Evolutionary conservation across 2,113 vertebrate species (phyloP).

Genomic region (Todiramphus saurophagus): DNA sequence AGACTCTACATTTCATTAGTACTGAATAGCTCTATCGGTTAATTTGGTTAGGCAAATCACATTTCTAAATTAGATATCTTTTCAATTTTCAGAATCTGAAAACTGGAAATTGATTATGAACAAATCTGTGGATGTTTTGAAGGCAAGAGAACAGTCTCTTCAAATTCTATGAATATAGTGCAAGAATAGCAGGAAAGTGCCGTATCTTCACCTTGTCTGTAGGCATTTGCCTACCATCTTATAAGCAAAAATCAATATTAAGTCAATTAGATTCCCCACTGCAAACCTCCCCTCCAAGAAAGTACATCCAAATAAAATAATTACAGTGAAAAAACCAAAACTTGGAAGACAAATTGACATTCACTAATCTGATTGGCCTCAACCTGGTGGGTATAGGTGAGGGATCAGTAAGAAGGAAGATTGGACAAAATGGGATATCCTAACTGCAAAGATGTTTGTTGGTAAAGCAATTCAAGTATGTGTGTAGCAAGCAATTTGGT

Average conservation of each 20-base stretch:
- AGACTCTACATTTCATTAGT: neutral
- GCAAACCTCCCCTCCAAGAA: neutral
- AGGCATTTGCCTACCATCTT: neutral
- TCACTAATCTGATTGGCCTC: neutral
- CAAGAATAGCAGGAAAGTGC: neutral
- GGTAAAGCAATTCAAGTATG: neutral
- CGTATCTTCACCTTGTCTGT: neutral
- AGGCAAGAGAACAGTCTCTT: neutral
- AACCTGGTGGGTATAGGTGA: neutral
- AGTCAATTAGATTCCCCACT: neutral
- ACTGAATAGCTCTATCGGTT: neutral
- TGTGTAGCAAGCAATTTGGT: neutral
- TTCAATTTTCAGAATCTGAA: neutral
- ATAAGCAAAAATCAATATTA: neutral
- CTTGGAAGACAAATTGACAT: neutral
- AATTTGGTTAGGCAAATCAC: neutral
- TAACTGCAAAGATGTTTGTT: neutral
- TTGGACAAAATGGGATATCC: neutral
- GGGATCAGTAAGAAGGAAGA: neutral
- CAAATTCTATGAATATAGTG: neutral
- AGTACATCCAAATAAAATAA: neutral
- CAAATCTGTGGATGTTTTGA: neutral
- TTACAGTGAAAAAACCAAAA: neutral
- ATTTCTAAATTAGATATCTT: neutral
- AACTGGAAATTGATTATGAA: neutral